Percentiles rank a stretch among this genome's conserved stretches.
These are phyloP conservation scores for Acrocephalus kingi DNA, from an alignment of 2,113 vertebrate species.

Conservation along the genomic window DNA sequence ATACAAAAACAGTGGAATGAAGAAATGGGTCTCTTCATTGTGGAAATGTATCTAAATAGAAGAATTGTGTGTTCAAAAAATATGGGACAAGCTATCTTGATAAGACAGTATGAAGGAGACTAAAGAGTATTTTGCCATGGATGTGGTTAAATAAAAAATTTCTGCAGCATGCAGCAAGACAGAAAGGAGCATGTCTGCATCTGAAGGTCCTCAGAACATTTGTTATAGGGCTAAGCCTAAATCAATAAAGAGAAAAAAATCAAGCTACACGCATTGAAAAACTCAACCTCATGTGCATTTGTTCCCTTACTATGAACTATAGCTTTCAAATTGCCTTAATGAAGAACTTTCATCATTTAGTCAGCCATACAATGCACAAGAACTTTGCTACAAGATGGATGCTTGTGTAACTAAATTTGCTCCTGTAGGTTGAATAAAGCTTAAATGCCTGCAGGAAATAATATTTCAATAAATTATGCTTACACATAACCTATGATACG, in stretches of 20 bases:
- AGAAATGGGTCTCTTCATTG: background rate
- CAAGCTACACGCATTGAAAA: background rate
- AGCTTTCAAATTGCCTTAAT: background rate
- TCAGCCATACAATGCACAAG: background rate
- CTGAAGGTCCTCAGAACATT: background rate
- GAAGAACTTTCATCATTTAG: background rate
- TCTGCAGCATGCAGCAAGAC: background rate
- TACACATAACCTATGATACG: background rate
- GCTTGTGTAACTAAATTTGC: background rate
- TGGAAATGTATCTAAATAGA: background rate
- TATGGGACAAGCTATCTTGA: background rate
- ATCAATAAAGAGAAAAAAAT: background rate
- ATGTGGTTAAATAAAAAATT: background rate
- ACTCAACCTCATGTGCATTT: background rate
- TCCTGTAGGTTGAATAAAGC: background rate
- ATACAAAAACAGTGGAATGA: background rate
- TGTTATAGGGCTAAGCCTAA: background rate
- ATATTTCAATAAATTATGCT: background rate
- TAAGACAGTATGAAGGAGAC: background rate
- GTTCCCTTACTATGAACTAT: background rate
- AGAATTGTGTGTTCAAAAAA: rapidly evolving
- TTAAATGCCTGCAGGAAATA: background rate
- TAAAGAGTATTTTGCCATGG: background rate
- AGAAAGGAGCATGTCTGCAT: background rate
- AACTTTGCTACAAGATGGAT: background rate